Conservation (phyloP, 2,113 vertebrate genomes). For the Melanotaenia duboulayi region DNA sequence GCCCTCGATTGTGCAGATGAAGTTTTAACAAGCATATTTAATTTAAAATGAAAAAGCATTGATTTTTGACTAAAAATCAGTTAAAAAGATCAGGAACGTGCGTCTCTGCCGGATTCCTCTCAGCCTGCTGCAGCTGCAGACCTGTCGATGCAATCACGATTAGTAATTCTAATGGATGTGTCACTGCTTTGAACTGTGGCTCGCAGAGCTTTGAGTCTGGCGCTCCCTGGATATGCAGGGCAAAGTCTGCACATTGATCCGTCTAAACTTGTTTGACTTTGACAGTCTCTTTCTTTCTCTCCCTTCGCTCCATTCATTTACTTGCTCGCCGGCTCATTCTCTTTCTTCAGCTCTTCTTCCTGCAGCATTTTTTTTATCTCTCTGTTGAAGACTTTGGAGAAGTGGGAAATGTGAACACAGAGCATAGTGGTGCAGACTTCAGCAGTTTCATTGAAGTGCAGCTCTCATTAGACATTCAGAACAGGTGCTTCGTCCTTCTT, state of each 20-base stretch:
- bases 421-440: conserved; percentile 30
- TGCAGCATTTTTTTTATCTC: conserved; percentile 10
- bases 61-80: too few relatives aligned
- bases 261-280: conserved; percentile 76
- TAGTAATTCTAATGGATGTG: conserved; percentile 77
- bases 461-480: conserved; percentile 28
- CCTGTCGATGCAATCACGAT: conserved; percentile 76
- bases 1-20: too few relatives aligned
- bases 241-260: conserved; percentile 77
- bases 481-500: not conserved
- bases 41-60: too few relatives aligned
- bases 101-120: too few relatives aligned
- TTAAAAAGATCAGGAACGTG: too few relatives aligned
- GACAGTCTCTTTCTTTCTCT: conserved; percentile 55
- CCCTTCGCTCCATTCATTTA: conserved; percentile 28
- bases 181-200: conserved; percentile 79
- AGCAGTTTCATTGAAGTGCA: conserved; percentile 19
- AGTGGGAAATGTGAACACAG: conserved; percentile 21
- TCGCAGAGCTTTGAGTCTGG: conserved; percentile 77
- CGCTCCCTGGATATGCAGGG: conserved; percentile 64
- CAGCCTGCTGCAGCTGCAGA: conserved; percentile 40
- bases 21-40: too few relatives aligned
- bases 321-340: conserved; percentile 26
- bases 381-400: conserved; percentile 15
- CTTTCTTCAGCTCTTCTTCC: conserved; percentile 47